Evolutionary conservation across 2,113 vertebrate species (phyloP).

Genomic region (Dipodomys ordii): DNA sequence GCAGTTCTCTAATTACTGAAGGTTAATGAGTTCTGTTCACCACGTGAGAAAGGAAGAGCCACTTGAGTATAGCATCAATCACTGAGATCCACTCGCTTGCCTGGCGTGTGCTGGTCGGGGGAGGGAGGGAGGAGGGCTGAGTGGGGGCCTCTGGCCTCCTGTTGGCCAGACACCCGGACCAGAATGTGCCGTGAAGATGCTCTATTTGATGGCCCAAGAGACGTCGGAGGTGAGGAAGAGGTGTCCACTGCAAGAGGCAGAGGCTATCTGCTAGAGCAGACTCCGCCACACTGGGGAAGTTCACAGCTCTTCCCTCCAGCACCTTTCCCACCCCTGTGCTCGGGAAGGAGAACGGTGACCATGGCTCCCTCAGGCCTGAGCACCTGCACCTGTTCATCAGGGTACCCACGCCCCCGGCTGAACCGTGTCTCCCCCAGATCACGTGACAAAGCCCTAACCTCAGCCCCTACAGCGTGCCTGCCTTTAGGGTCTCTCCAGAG

Average conservation of each 20-base stretch:
- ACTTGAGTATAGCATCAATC: neutral
- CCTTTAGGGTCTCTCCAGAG: too few species aligned
- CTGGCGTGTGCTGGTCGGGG: neutral
- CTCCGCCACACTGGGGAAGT: neutral
- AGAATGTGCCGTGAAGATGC: rapidly evolving
- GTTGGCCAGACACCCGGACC: too few species aligned
- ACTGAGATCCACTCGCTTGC: neutral
- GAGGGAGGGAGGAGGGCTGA: rapidly evolving
- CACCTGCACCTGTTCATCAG: neutral
- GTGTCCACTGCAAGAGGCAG: rapidly evolving
- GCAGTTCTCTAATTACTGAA: slow-evolving; percentile 51
- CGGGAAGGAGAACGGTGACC: rapidly evolving
- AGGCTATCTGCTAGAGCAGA: neutral
- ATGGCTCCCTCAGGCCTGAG: too few species aligned
- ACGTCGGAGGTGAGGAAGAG: neutral
- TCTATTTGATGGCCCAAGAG: neutral
- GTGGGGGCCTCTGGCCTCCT: rapidly evolving
- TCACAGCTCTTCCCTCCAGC: rapidly evolving
- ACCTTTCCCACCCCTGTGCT: rapidly evolving
- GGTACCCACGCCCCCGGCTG: neutral
- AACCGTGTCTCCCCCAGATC: too few species aligned
- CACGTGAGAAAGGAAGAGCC: neutral
- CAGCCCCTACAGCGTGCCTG: too few species aligned
- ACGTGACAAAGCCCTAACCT: too few species aligned
- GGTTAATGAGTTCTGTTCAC: slow-evolving; percentile 58